A percentile compares a stretch with the other conserved stretches of the same genome.
phyloP scores from a whole-genome alignment of 2,113 vertebrate genomes.

The Eptesicus fuscus region DNA sequence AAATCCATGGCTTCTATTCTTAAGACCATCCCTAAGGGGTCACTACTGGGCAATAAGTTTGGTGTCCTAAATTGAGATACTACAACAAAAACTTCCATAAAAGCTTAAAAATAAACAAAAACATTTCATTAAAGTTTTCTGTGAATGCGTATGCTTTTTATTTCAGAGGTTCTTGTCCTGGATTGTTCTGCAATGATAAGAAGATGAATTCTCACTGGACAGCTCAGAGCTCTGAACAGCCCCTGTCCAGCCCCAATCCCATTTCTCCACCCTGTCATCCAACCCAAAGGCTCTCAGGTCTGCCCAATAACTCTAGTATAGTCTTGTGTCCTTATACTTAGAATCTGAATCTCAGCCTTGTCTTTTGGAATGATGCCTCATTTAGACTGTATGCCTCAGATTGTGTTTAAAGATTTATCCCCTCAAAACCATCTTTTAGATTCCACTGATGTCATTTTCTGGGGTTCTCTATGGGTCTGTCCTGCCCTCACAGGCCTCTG shows the following conservation, averaged over 20 bases:
- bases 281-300: not conserved
- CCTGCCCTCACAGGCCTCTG: not conserved
- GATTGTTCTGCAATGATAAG: not conserved
- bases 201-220: not conserved
- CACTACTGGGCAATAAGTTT: not conserved
- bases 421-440: not conserved
- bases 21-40: not conserved
- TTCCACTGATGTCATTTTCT: not conserved
- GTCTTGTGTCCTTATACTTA: not conserved
- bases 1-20: not conserved
- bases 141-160: not conserved
- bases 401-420: not conserved
- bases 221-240: not conserved
- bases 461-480: not conserved
- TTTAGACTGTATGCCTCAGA: not conserved
- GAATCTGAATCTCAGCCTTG: not conserved
- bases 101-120: not conserved
- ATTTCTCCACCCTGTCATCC: not conserved
- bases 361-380: not conserved
- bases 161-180: not conserved
- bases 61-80: not conserved
- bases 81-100: not conserved
- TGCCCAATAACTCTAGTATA: not conserved
- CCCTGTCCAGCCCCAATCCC: rapidly evolving
- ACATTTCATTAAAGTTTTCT: not conserved